Evolutionary conservation across 2,113 vertebrate species (phyloP), one percentile per base, ranked within the genome.

Genomic region (Vicugna pacos): DNA sequence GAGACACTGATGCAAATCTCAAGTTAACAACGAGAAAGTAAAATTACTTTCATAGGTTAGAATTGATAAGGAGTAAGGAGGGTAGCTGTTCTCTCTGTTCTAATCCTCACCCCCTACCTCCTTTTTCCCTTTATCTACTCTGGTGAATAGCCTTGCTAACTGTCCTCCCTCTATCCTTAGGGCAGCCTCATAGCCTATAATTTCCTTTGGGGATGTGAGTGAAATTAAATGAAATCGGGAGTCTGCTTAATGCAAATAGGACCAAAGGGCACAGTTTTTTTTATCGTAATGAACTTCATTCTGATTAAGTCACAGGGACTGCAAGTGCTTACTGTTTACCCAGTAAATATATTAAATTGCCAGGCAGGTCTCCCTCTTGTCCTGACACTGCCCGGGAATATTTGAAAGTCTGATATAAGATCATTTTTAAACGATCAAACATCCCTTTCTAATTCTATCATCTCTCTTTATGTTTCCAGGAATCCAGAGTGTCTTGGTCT

Each of bases 251-350:
- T 97, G 87, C 92, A 97, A 96, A 95, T 64, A 96, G 86, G 86
- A 97, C 80, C 96, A 98, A 98, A 98, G 97, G 97, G 96, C 87
- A 94, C 60, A 95, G 76, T 60, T 42, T 60, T 77, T 80, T 96
- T 95, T 97, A 97, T 97, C 70, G 8, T 94, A 97, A 97, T 96
- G 94, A 97, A 95, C 95, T 97, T 97, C 89, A 97, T 97, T 96
- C 89, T 94, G 91, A 98, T 96, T 97, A 97, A 98, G 95, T 91
- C 87, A 64, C 82, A 90, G 95, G 93, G 82, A 93, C 94, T 82
- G 76, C 69, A 96, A 97, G 89, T 86, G 32, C 96, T 93, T 98
- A 87, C 80, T 97, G 6, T 97, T 97, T 98, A 97, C 94, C 28
- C 83, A 93, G 97, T 93, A 96, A 97, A 97, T 95, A 96, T 88